Base-by-base conservation (phyloP, 2,113 vertebrate genomes). In the Gadus chalcogrammus region DNA sequence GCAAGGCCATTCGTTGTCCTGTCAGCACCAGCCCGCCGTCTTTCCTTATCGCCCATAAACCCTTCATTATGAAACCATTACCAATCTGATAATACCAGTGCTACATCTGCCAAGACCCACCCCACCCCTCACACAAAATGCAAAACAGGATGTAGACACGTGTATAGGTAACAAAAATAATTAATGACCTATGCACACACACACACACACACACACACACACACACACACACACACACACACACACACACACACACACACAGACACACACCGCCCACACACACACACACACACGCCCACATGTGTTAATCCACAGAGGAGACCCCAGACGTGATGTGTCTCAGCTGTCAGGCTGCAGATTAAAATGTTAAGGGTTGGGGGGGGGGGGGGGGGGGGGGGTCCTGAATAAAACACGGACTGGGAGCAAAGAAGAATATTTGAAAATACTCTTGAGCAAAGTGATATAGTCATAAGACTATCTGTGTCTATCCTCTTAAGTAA, bases 31-130 rank as follows among this genome's bases (percentile, higher is more conserved):
- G 65, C 77, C 65, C 73, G 53, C 56, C 76, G 62, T 69, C 73
- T 28, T 62, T 61, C 75, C 81, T 81, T 85, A 85, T 85, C 79
- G 58, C 79, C 80, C 84, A 85, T 92, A 91, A 91, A 90, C 80
- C 90, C 87, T 88, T 91, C 88, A 91, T 91, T 91, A 91, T 60
- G 65, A 64, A 85, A 72, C 86, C 87, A 90, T 92, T 92, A 89
- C 84, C 77, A 77, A 82, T 73, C 85, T 86, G 88, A 87, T 92
- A 90, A 89, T 86, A 91, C 89, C 89, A 88, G 84, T 71, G 78
- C 81, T 24, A 72, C 64, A 69, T 42, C 61, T 27, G 24, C 61
- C 62, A 59, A 68, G 65, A 20, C 55, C 61, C 69, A 60, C 28
- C 53, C 58, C 64, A 60, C 38, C 59, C 65, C 61, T 55, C 69